These are phyloP conservation scores for Lampris megalopsis DNA, from an alignment of 2,113 vertebrate genomes.

Conservation along the genomic window DNA sequence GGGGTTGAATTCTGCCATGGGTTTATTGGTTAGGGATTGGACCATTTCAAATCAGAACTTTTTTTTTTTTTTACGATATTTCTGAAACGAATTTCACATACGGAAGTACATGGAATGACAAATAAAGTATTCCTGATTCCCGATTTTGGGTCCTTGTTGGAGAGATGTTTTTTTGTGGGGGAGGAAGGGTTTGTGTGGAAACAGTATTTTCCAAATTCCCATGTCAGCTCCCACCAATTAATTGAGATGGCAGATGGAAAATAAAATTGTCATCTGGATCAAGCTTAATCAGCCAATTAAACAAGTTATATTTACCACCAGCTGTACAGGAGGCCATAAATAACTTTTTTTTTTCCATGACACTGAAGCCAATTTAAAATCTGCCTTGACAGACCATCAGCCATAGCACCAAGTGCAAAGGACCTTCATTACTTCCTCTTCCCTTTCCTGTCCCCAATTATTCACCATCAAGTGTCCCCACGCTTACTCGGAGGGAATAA, in stretches of 20 bases:
- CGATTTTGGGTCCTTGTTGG: background rate
- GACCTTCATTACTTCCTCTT: constrained; percentile 47
- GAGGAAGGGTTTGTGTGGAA: background rate
- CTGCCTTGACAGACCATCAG: constrained; percentile 62
- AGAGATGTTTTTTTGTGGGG: background rate
- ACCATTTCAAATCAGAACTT: background rate
- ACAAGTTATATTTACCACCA: constrained; percentile 44
- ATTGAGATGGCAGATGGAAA: constrained; percentile 27
- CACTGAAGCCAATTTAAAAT: constrained; percentile 66
- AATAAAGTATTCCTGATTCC: too few relatives aligned
- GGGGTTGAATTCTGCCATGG: constrained; percentile 32
- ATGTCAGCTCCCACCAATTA: constrained; percentile 46
- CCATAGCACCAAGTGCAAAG: constrained; percentile 23
- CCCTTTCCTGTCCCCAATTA: constrained; percentile 70
- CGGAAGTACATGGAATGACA: too few relatives aligned
- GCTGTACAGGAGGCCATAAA: constrained; percentile 39
- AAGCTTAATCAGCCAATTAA: constrained; percentile 66
- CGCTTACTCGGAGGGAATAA: constrained; percentile 49
- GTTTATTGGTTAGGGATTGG: constrained; percentile 47
- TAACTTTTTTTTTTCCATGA: constrained; percentile 39
- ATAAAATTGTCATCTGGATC: constrained; percentile 53
- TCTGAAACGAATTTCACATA: too few relatives aligned
- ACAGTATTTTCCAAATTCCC: constrained; percentile 7
- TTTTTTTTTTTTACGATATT: too few relatives aligned
- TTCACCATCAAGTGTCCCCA: constrained; percentile 47